phyloP scores from a whole-genome alignment of 2,888 invertebrate species.

The Pecten maximus region DNA sequence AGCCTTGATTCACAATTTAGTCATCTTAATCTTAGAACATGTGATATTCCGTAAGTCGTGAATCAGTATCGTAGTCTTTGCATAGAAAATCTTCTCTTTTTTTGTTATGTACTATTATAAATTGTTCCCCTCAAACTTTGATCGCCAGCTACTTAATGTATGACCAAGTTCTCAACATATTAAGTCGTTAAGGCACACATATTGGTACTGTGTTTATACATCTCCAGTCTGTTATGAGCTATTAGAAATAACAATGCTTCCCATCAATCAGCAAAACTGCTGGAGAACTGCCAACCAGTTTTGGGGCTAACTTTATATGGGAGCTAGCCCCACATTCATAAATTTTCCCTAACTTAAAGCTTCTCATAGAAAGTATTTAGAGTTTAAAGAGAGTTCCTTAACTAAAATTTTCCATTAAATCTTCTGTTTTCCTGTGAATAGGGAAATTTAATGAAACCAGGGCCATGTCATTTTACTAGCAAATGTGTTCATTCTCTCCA shows the following conservation, averaged over 20 bases:
- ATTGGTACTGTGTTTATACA: neutral
- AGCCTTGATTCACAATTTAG: no score
- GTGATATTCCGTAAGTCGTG: neutral
- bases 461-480: neutral
- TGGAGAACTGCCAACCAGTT: neutral
- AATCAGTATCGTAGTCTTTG: no score
- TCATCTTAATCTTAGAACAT: neutral
- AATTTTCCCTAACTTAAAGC: no score
- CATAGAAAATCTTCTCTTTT: no score
- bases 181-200: neutral
- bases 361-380: no score
- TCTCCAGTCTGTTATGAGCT: neutral
- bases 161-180: neutral
- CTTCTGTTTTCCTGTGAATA: no score
- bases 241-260: neutral
- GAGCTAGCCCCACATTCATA: no score
- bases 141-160: neutral
- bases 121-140: neutral
- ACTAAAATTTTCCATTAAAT: no score
- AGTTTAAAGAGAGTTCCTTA: no score
- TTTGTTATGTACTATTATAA: neutral
- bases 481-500: neutral
- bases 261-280: neutral
- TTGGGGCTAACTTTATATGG: no score
- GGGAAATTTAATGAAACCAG: no score